These are phyloP conservation scores for Typhlichthys eigenmanni DNA, from an alignment of 2,797 vertebrate genomes.

Conservation along the genomic window DNA sequence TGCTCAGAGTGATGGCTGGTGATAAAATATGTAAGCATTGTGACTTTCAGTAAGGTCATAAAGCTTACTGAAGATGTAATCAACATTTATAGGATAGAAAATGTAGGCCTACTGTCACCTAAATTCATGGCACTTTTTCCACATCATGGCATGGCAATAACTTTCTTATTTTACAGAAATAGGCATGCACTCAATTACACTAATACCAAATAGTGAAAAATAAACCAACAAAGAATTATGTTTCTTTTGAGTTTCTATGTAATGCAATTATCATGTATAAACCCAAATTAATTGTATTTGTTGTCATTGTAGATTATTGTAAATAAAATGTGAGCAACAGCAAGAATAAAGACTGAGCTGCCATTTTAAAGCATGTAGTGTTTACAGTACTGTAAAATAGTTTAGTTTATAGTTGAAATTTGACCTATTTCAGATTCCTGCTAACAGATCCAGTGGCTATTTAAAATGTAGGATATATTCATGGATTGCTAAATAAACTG, in stretches of 20 bases:
- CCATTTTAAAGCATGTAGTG: slow-evolving; percentile 55
- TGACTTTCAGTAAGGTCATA: background rate
- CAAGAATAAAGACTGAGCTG: slow-evolving; percentile 39
- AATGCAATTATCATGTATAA: too few species aligned
- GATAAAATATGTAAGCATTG: slow-evolving; percentile 51
- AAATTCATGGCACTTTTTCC: slow-evolving; percentile 48
- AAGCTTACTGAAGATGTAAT: slow-evolving; percentile 17
- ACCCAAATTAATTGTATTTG: slow-evolving; percentile 14
- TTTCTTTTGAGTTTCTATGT: slow-evolving; percentile 20
- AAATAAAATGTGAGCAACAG: slow-evolving; percentile 2
- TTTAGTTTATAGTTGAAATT: slow-evolving; percentile 14
- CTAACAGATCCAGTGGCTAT: slow-evolving; percentile 5
- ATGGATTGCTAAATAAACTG: background rate
- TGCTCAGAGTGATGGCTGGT: slow-evolving; percentile 79
- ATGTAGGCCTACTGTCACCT: slow-evolving; percentile 3
- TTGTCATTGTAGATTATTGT: background rate
- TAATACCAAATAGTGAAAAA: slow-evolving; percentile 50
- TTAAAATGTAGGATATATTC: slow-evolving; percentile 1
- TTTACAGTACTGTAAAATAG: background rate
- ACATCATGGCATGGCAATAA: slow-evolving; percentile 14
- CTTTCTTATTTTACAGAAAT: slow-evolving; percentile 22
- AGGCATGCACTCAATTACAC: slow-evolving; percentile 45
- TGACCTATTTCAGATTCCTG: slow-evolving; percentile 7
- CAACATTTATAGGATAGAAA: background rate
- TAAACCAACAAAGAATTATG: slow-evolving; percentile 45